These are phyloP conservation scores for Parnassius orleans DNA, from an alignment of 2,888 invertebrate species.

Conservation along the genomic window DNA sequence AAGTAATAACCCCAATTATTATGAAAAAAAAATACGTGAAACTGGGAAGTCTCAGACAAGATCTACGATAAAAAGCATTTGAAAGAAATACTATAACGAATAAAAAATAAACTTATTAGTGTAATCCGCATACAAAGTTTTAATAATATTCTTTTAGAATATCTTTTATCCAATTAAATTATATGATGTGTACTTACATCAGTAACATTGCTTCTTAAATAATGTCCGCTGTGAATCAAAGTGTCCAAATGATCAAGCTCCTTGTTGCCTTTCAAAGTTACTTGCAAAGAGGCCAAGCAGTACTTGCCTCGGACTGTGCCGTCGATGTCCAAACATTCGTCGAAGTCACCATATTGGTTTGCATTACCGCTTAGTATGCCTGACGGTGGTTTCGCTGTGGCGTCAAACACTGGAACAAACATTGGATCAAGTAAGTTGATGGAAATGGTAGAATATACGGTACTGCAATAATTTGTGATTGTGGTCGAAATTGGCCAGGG, in stretches of 20 bases:
- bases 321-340: constrained; percentile 82
- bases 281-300: constrained; percentile 82
- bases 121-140: too few species aligned
- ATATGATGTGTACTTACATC: constrained; percentile 66
- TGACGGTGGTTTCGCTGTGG: constrained; percentile 85
- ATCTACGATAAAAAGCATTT: too few species aligned
- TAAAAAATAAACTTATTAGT: too few species aligned
- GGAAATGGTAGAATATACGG: too few species aligned
- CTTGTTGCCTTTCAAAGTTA: constrained; percentile 52
- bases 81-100: too few species aligned
- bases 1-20: background rate
- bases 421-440: background rate
- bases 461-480: too few species aligned
- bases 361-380: constrained; percentile 85
- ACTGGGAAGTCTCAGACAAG: too few species aligned
- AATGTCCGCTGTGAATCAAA: constrained; percentile 76
- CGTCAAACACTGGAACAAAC: constrained; percentile 83
- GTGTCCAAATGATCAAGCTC: constrained; percentile 58
- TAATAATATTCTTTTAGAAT: too few species aligned
- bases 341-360: constrained; percentile 86
- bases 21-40: background rate
- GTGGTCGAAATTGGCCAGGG: too few species aligned
- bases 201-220: constrained; percentile 73
- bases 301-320: constrained; percentile 82
- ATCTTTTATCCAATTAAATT: background rate